Base-by-base conservation (phyloP, 1,140 invertebrate species). In the Copidosoma floridanum region DNA sequence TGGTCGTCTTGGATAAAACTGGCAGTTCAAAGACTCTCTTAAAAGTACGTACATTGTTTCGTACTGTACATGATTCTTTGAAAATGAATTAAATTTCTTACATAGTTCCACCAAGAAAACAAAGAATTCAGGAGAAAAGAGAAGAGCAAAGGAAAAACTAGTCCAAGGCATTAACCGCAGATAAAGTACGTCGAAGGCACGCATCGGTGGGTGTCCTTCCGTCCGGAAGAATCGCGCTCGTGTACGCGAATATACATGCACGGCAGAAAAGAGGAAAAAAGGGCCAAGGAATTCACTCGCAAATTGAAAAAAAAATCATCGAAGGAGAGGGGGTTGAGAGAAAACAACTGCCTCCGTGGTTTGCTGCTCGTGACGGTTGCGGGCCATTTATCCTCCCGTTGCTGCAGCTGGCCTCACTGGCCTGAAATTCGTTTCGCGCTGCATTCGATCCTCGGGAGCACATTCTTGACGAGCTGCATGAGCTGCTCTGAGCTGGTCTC, bases 391-490 rank as follows among this genome's bases (percentile, higher is more conserved):
- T 53, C 14, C 37, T 14, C 10, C 7, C n/a, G n/a, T n/a, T n/a
- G n/a, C n/a, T n/a, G n/a, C n/a, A n/a, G n/a, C n/a, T 35, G 32
- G 32, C 32, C 32, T 8, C 6, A 14, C n/a, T 35, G 32, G 32
- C 14, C 32, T n/a, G n/a, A n/a, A n/a, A n/a, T n/a, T n/a, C n/a
- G n/a, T n/a, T n/a, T n/a, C n/a, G n/a, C n/a, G n/a, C n/a, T n/a
- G n/a, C n/a, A n/a, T n/a, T n/a, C n/a, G n/a, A n/a, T 35, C 32
- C 7, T 35, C 14, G 32, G 14, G 6, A n/a, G n/a, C 29, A 32
- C 10, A 24, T 51, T 51, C 48, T 37, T 51, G 38, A 51, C 48
- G 48, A 51, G 29, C 18, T n/a, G n/a, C n/a, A n/a, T n/a, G n/a
- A n/a, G n/a, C n/a, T n/a, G n/a, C n/a, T n/a, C n/a, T 14, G n/a